Percentiles rank a stretch among this genome's conserved stretches.
Conservation (phyloP, 1,140 invertebrate genomes). For the Cherax destructor region DNA sequence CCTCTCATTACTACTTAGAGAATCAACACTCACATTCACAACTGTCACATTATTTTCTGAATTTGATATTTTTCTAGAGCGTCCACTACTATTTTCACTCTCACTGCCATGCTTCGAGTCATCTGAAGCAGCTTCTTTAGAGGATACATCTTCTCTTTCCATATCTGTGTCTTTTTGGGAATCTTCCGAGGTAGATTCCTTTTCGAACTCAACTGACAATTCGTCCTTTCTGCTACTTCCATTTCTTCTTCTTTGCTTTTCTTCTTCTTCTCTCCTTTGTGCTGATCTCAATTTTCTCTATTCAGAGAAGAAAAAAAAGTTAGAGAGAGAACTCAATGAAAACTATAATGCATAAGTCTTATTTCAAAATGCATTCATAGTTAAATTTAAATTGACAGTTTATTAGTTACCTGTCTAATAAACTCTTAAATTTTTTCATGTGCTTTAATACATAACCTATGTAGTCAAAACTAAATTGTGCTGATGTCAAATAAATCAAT, state of each 20-base stretch:
- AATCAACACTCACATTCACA: slow-evolving; percentile 2
- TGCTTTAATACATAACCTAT: too few species aligned
- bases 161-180: slow-evolving; percentile 47
- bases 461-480: too few species aligned
- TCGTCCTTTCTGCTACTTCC: slow-evolving; percentile 24
- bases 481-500: too few species aligned
- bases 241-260: slow-evolving; percentile 14
- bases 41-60: slow-evolving; percentile 56
- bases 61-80: slow-evolving; percentile 19
- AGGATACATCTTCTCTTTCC: slow-evolving; percentile 44
- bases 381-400: too few species aligned
- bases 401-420: too few species aligned
- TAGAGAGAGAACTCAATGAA: too few species aligned
- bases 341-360: too few species aligned
- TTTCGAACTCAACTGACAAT: slow-evolving; percentile 42
- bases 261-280: slow-evolving; percentile 59
- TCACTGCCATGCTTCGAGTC: slow-evolving; percentile 44
- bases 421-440: too few species aligned
- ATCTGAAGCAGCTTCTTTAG: slow-evolving; percentile 51
- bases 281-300: slow-evolving; percentile 64
- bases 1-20: slow-evolving; percentile 4
- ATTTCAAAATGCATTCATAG: too few species aligned
- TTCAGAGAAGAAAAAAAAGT: background rate
- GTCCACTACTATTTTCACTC: slow-evolving; percentile 49
- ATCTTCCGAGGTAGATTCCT: slow-evolving; percentile 55